Evolutionary conservation across 37 sponge, comb jelly and placozoan genomes (phyloP).

Genomic region (Petrosia ficiformis): DNA sequence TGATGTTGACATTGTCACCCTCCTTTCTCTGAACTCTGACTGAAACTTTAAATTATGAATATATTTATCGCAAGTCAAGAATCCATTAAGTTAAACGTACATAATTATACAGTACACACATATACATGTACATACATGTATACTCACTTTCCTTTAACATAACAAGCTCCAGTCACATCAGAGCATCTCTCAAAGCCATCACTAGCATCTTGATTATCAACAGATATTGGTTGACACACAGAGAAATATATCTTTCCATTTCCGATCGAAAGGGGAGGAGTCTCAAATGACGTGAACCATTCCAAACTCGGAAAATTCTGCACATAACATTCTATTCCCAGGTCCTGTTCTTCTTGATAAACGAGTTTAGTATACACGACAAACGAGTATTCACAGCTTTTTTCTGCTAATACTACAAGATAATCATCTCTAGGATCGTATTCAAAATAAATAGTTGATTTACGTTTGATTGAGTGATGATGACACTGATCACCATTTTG

Average conservation of each 20-base stretch:
- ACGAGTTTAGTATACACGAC: conserved; percentile 36
- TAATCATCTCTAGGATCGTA: conserved; percentile 18
- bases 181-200: neutral
- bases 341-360: neutral
- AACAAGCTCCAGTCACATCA: conserved; percentile 31
- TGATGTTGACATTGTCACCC: no score
- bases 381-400: conserved; percentile 55
- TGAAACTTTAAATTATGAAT: no score
- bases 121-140: neutral
- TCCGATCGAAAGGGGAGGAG: neutral
- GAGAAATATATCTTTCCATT: conserved; percentile 17
- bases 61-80: no score
- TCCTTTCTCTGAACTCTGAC: no score
- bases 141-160: neutral
- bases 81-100: neutral
- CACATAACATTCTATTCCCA: conserved; percentile 34
- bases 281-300: neutral
- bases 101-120: neutral
- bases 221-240: conserved; percentile 37
- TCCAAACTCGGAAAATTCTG: conserved; percentile 18
- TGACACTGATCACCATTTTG: conserved; percentile 31
- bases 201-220: conserved; percentile 14
- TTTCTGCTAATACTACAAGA: conserved; percentile 38
- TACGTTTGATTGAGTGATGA: conserved; percentile 9
- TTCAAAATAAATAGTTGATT: conserved; percentile 33